A percentile compares a stretch with the other conserved stretches of the same genome.
Evolutionary conservation across 1,140 invertebrate genomes (phyloP).

Genomic region (Pseudomyrmex dendroicus): DNA sequence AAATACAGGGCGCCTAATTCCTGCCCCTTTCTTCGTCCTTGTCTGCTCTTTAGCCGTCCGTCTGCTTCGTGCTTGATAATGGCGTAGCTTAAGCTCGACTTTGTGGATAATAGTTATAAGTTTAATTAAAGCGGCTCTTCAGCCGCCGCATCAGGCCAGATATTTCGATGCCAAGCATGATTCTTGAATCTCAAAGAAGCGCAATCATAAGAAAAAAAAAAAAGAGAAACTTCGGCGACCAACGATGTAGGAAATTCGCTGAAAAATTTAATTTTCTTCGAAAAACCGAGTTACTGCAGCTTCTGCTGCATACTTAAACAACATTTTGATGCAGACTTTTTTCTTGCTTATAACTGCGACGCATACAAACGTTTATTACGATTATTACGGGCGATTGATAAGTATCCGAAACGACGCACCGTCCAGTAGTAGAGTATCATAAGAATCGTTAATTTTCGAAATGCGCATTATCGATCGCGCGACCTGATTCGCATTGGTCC

Average conservation of each 20-base stretch:
- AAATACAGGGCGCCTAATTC: slow-evolving; percentile 52
- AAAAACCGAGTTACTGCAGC: slow-evolving; percentile 2
- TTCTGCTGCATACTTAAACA: slow-evolving; percentile 20
- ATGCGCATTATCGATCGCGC: slow-evolving; percentile 4
- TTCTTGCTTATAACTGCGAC: neutral
- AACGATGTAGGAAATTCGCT: slow-evolving; percentile 27
- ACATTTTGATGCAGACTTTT: slow-evolving; percentile 14
- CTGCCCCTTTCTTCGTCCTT: neutral
- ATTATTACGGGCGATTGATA: too few relatives aligned
- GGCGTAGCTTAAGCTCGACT: slow-evolving; percentile 51
- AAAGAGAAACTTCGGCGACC: slow-evolving; percentile 5
- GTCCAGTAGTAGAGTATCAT: neutral
- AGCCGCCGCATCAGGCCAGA: slow-evolving; percentile 1
- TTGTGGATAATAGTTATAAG: slow-evolving; percentile 60
- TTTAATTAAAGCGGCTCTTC: slow-evolving; percentile 56
- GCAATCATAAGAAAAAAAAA: slow-evolving; percentile 26
- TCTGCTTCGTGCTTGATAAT: slow-evolving; percentile 54
- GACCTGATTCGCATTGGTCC: slow-evolving; percentile 10
- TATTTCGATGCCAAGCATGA: slow-evolving; percentile 47
- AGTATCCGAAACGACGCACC: too few relatives aligned
- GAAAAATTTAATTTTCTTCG: slow-evolving; percentile 51
- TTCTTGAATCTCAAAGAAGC: slow-evolving; percentile 43
- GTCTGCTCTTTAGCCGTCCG: slow-evolving; percentile 6
- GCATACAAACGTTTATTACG: neutral
- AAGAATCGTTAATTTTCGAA: slow-evolving; percentile 39